Conservation (phyloP, 2,888 invertebrate species). For the Papilio demoleus region DNA sequence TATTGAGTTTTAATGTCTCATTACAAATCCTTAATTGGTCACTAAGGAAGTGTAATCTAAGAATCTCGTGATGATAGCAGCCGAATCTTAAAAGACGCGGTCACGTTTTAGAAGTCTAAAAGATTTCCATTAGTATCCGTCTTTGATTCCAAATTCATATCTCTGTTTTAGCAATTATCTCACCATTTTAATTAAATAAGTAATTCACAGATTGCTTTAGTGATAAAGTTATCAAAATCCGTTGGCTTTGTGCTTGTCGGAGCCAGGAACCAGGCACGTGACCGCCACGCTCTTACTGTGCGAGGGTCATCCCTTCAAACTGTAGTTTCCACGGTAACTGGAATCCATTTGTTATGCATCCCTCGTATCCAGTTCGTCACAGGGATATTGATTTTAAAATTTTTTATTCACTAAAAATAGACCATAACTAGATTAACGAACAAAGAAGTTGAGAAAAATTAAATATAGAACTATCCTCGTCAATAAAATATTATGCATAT, state of each 20-base stretch:
- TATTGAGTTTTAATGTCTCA: no score
- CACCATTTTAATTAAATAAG: slow-evolving; percentile 10
- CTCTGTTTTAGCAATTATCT: background rate
- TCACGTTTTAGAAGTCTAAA: no score
- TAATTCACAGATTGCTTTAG: slow-evolving; percentile 3
- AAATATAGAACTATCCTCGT: slow-evolving; percentile 1
- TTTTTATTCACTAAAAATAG: background rate
- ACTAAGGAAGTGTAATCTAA: no score
- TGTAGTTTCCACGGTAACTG: slow-evolving; percentile 38
- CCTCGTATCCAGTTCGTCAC: background rate
- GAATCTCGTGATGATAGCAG: no score
- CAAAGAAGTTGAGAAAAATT: background rate
- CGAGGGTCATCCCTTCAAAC: slow-evolving; percentile 12
- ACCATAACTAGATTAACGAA: background rate
- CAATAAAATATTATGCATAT: no score
- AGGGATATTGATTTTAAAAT: slow-evolving; percentile 24
- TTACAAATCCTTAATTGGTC: no score
- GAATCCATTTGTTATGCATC: slow-evolving; percentile 36
- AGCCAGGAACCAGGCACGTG: slow-evolving; percentile 50
- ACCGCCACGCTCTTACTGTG: slow-evolving; percentile 40
- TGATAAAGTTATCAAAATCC: slow-evolving; percentile 53
- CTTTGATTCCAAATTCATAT: no score
- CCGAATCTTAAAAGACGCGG: no score
- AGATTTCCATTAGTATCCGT: no score
- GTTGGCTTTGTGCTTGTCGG: slow-evolving; percentile 40